Evolutionary conservation across 2,888 invertebrate genomes (phyloP), one percentile per base, ranked within the genome.

Genomic region (Chironomus tentans): DNA sequence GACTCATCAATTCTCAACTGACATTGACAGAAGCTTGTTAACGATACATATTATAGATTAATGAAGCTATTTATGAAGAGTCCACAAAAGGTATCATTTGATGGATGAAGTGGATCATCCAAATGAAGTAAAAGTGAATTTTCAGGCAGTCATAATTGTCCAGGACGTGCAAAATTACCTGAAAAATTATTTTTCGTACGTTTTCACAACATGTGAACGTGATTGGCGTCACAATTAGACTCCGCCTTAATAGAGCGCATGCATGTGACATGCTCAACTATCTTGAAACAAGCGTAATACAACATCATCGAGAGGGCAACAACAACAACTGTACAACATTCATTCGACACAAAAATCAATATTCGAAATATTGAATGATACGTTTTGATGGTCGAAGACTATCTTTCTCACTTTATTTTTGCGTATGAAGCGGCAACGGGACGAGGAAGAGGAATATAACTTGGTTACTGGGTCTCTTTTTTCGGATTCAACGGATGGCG

Each of bases 181-280:
- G 68, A 48, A 22, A 68, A 68, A 68, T 48, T 75, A 68, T 75
- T 50, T 69, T 68, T 75, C 75, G 75, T 68, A 75, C 75, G 75
- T 76, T 76, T 65, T 62, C 65, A 46, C 74, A 15, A 21, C 46
- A 38, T 10, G 10, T 62, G 56, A 68, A 76, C 76, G 76, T 76
- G 76, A 76, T 76, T 76, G 76, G 76, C 69, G 62, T 76, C 69
- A 76, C 69, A 76, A 76, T 76, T 68, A 76, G 56, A 68, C 76
- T 76, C 76, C 76, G 69, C 76, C 76, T 76, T 13, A 12, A 48
- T 15, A 15, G 46, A 68, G 68, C 68, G 74, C 62, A 62, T 48
- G 74, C 62, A 62, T 74, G 74, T 68, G 65, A 74, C 74, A 74
- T 74, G 65, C 68, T 62, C 74, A 10, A 38, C 38, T 38, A 38